Base-by-base conservation (phyloP, 2,888 invertebrate species). In the Diploptera punctata region DNA sequence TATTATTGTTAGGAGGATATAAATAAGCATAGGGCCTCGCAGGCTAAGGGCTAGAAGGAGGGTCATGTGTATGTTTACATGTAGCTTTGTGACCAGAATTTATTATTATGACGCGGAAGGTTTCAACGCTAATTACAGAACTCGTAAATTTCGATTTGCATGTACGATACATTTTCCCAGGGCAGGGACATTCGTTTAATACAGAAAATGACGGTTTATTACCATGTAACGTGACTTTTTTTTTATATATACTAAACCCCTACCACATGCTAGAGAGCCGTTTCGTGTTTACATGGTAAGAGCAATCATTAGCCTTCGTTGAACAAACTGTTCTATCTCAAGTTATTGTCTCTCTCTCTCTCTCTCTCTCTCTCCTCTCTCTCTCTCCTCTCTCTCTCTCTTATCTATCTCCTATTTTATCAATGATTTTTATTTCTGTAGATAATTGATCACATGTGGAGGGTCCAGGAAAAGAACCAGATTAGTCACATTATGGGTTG, bases 111-210 rank as follows among this genome's bases (percentile, higher is more conserved):
- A 65, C 70, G 69, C 72, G 13, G 69, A 57, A 70, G 72, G 70
- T 74, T 72, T 72, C 74, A 52, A 60, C 72, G 65, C 70, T 74
- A 74, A 74, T 74, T 74, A 70, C 72, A 67, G 72, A 67, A 72
- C 72, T 62, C 72, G 74, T 74, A 74, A 74, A 74, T 74, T 72
- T 69, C 74, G 72, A 74, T 74, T 72, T 74, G 65, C 71, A 71
- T 67, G 71, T 67, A 62, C 71, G 71, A 71, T 71, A 65, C 52
- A 65, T 71, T 71, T 57, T 65, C 71, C 65, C 65, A 44, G 65
- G 65, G 52, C 54, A 65, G 54, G 52, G 65, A 52, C 71, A 67
- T 49, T 71, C 71, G 71, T 71, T 71, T 71, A 71, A 71, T 71
- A 71, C 71, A 31, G 71, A 71, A 65, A 71, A 71, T 71, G 62